A percentile compares a stretch with the other conserved stretches of the same genome.
These are phyloP conservation scores for Tetramorium simillimum DNA, from an alignment of 1,140 invertebrate genomes.

Conservation along the genomic window DNA sequence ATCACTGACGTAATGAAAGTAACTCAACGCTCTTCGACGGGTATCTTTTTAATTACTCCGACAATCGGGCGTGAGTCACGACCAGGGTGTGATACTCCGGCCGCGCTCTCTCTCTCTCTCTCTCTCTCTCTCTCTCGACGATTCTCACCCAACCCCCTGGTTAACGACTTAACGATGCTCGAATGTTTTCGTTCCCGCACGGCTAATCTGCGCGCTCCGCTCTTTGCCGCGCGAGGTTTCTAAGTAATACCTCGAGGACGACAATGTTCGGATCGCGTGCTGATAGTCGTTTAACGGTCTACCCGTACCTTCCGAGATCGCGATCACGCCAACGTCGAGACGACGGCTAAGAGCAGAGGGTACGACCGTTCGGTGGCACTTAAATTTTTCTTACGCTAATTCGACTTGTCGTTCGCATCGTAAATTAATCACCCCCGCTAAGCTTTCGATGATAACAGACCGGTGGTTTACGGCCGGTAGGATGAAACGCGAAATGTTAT, in stretches of 20 bases:
- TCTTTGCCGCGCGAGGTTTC: slow-evolving; percentile 17
- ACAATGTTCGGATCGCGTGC: slow-evolving; percentile 73
- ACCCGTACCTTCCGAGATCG: slow-evolving; percentile 26
- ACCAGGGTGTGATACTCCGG: neutral
- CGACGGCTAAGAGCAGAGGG: slow-evolving; percentile 27
- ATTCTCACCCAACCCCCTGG: neutral
- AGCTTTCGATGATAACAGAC: neutral
- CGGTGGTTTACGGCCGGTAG: neutral
- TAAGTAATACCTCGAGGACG: slow-evolving; percentile 47
- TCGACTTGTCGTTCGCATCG: neutral
- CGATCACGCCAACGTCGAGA: slow-evolving; percentile 46
- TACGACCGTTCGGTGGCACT: slow-evolving; percentile 43
- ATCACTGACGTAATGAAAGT: neutral
- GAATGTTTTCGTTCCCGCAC: slow-evolving; percentile 26
- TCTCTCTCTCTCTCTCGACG: neutral
- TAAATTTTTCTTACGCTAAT: slow-evolving; percentile 29
- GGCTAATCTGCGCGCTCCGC: slow-evolving; percentile 27
- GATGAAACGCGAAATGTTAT: neutral
- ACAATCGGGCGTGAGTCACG: neutral
- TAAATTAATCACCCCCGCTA: neutral
- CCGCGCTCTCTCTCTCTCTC: neutral
- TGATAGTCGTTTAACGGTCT: slow-evolving; percentile 64
- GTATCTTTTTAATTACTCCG: slow-evolving; percentile 26
- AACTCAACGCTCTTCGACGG: neutral
- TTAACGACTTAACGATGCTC: slow-evolving; percentile 38